Conservation (phyloP, 2,797 vertebrate species). For the Cryptoblepharus egeriae region DNA sequence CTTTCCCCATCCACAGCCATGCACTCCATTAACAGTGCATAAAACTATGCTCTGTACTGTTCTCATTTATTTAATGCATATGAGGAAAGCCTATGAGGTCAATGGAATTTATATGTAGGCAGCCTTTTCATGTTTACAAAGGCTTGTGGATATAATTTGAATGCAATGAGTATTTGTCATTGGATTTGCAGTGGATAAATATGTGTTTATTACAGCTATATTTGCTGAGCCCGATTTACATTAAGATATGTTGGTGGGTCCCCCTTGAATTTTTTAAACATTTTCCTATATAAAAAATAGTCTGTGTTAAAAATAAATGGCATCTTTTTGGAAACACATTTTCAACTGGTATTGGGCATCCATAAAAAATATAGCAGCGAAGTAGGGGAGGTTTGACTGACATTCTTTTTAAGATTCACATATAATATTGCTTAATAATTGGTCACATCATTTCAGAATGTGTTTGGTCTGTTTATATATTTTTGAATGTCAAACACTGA, state of each 20-base stretch:
- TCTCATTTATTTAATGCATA: background rate
- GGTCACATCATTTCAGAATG: too few species aligned
- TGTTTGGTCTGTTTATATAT: background rate
- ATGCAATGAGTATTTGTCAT: constrained; percentile 2
- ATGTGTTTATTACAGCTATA: constrained; percentile 4
- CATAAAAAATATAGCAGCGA: background rate
- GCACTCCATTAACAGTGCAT: background rate
- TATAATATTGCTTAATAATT: background rate
- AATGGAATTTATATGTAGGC: constrained; percentile 20
- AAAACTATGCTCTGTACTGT: background rate
- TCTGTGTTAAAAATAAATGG: background rate
- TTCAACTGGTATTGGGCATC: background rate
- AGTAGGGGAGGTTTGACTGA: background rate
- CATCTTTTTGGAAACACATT: background rate
- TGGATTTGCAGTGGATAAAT: constrained; percentile 5
- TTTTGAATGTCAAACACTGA: background rate
- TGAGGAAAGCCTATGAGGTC: constrained; percentile 9
- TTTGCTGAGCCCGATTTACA: constrained; percentile 10
- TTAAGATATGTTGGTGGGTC: too few species aligned
- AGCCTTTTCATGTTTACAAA: constrained; percentile 22
- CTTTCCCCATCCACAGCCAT: too few species aligned
- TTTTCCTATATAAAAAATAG: background rate
- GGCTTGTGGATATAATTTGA: constrained; percentile 8
- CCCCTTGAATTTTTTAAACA: too few species aligned
- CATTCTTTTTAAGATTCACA: background rate